Evolutionary conservation across 2,113 vertebrate species (phyloP).

Genomic region (Vulpes vulpes): DNA sequence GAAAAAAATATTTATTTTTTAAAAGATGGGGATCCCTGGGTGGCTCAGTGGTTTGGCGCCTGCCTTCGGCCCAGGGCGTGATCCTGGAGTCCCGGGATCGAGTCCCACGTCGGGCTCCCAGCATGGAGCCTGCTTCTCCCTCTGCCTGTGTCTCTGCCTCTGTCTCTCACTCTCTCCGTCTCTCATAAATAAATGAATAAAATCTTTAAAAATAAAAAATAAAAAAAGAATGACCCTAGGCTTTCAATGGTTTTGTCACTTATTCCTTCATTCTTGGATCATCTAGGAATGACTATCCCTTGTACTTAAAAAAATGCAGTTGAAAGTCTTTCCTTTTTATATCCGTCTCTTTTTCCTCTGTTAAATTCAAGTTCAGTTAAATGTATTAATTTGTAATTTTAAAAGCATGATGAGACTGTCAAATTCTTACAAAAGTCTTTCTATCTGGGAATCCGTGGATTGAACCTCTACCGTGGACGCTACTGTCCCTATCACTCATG

Average conservation of each 20-base stretch:
- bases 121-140: too few species aligned
- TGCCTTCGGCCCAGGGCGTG: too few species aligned
- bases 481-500: accelerated
- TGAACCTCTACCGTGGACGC: accelerated
- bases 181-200: too few species aligned
- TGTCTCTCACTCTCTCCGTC: too few species aligned
- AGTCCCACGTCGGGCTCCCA: too few species aligned
- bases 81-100: too few species aligned
- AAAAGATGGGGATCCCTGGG: too few species aligned
- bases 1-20: too few species aligned
- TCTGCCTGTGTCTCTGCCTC: too few species aligned
- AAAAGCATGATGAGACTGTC: not conserved
- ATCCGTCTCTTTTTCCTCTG: not conserved
- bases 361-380: not conserved
- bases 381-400: not conserved
- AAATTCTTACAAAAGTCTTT: accelerated
- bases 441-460: accelerated
- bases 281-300: not conserved
- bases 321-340: not conserved
- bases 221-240: accelerated
- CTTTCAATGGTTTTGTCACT: not conserved
- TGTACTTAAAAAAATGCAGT: not conserved
- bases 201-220: too few species aligned
- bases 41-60: too few species aligned
- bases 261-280: not conserved